These are phyloP conservation scores for Carposina sasakii DNA, from an alignment of 1,140 invertebrate species.

Conservation along the genomic window DNA sequence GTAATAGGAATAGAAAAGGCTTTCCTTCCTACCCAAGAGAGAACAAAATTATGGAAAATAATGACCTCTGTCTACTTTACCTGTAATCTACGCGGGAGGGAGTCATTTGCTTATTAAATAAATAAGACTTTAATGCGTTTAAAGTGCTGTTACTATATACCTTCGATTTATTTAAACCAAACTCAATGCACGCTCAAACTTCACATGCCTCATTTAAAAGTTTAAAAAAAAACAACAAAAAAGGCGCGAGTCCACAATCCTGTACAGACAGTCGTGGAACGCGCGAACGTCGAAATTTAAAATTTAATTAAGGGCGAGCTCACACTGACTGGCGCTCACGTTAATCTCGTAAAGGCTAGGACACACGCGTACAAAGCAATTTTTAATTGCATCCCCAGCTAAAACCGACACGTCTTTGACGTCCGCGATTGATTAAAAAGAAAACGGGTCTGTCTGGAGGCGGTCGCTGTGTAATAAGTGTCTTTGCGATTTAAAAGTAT, in stretches of 20 bases:
- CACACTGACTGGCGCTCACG: constrained; percentile 39
- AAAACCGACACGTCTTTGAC: constrained; percentile 43
- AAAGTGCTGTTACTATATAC: no score
- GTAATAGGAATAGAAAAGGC: no score
- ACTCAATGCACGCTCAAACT: no score
- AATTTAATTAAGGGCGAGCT: constrained; percentile 43
- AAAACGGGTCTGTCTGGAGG: constrained; percentile 36
- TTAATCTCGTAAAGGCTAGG: constrained; percentile 42
- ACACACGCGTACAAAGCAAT: constrained; percentile 47
- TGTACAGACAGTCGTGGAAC: constrained; percentile 19
- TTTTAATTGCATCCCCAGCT: constrained; percentile 44
- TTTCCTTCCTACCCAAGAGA: no score
- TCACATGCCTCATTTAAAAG: no score
- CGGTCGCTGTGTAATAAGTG: constrained; percentile 20
- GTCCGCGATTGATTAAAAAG: constrained; percentile 51
- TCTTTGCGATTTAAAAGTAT: constrained; percentile 17
- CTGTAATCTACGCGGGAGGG: no score
- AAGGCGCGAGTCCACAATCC: constrained; percentile 15
- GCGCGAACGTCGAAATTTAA: constrained; percentile 42
- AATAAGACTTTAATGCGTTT: no score
- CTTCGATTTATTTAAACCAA: no score
- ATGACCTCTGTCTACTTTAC: no score
- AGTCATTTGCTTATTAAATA: no score
- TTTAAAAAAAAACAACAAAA: constrained; percentile 11
- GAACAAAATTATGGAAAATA: no score